Conservation (phyloP, 2,888 invertebrate genomes). For the Helobdella robusta region DNA sequence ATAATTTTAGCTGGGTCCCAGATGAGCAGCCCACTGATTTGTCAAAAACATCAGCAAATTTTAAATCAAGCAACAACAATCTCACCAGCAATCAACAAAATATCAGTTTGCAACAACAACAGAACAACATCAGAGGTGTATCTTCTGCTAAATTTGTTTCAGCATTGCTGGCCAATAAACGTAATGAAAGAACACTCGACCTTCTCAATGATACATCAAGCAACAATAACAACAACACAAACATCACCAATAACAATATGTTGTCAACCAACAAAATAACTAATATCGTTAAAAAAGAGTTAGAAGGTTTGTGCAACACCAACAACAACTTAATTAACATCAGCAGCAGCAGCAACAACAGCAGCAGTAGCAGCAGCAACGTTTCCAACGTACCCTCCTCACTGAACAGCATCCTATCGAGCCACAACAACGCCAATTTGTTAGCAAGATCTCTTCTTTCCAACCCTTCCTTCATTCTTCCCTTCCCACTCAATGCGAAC, state of each 20-base stretch:
- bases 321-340: background rate
- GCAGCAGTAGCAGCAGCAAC: no score
- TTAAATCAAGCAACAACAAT: background rate
- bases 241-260: background rate
- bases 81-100: background rate
- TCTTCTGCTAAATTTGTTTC: constrained; percentile 10
- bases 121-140: background rate
- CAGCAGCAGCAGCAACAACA: background rate
- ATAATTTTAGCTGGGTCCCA: background rate
- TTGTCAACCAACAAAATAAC: background rate
- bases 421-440: no score
- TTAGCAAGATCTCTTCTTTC: background rate
- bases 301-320: background rate
- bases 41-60: background rate
- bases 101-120: background rate
- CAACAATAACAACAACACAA: background rate
- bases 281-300: background rate
- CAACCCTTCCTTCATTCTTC: no score
- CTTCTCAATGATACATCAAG: background rate
- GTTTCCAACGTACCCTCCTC: no score
- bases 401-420: no score
- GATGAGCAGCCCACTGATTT: constrained; percentile 13
- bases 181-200: background rate
- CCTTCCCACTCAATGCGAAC: background rate
- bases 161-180: background rate